Base-by-base conservation (phyloP, 2,888 invertebrate species). In the Melikaiella ostensackeni region DNA sequence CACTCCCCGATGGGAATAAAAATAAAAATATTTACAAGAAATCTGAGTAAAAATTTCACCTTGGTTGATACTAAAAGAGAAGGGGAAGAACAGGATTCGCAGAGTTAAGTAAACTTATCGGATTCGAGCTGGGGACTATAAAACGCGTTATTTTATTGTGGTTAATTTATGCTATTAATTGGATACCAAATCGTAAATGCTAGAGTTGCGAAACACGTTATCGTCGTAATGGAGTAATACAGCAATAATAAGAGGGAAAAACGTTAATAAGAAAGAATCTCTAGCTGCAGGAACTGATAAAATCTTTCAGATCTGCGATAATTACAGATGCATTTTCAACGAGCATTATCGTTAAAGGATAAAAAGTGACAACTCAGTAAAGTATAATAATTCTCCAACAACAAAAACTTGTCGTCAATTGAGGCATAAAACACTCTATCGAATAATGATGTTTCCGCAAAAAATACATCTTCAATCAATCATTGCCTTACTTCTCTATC, bases 171-270 rank as follows among this genome's bases (percentile, higher is more conserved):
- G 33, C 70, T 70, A 70, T 70, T 70, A 70, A 70, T 70, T 70
- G 70, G 70, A 70, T 70, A 70, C 50, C 70, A 30, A 50, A 70
- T 50, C 70, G 33, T 50, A 33, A 70, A 50, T 70, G 70, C 21
- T 70, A 55, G 70, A 70, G 70, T 70, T 50, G 70, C 70, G 55
- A 70, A 70, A 70, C 70, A 70, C 70, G 70, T 70, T 70, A 70
- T 70, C 70, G 50, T 70, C 70, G 70, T 70, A 70, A 64, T 64
- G 64, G 64, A 64, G 64, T 64, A 38, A 70, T 70, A 55, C 46
- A 50, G 50, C 30, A 70, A 70, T 70, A 70, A 70, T 33, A 70
- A 70, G 70, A 55, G 46, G 66, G 66, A 66, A 66, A 66, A 66
- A 66, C 46, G 42, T 66, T 66, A 50, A 50, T 50, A 50, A 50